Evolutionary conservation across 2,113 vertebrate genomes (phyloP).

Genomic region (Laticauda laticaudata): DNA sequence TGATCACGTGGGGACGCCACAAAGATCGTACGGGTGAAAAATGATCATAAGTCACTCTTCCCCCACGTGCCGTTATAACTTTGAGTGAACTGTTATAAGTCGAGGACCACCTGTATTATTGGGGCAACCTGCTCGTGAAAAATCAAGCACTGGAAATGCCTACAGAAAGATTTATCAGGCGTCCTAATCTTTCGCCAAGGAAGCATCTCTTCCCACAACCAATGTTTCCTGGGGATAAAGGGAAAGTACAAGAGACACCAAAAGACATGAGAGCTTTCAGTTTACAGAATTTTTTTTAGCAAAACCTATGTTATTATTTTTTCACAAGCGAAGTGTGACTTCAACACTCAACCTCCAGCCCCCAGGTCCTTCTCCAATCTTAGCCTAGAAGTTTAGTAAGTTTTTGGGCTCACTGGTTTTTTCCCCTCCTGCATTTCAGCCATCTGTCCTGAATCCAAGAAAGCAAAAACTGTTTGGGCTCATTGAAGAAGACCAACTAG

Average conservation of each 20-base stretch:
- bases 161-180: slow-evolving; percentile 14
- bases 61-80: too few relatives aligned
- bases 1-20: too few relatives aligned
- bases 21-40: too few relatives aligned
- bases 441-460: slow-evolving; percentile 41
- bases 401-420: slow-evolving; percentile 5
- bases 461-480: slow-evolving; percentile 20
- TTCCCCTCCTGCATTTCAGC: slow-evolving; percentile 25
- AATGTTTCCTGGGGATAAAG: slow-evolving; percentile 45
- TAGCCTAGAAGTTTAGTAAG: not conserved
- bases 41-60: too few relatives aligned
- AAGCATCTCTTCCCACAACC: slow-evolving; percentile 4
- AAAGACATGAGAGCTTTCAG: slow-evolving; percentile 34
- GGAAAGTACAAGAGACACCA: slow-evolving; percentile 23
- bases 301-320: slow-evolving; percentile 55
- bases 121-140: not conserved
- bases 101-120: too few relatives aligned
- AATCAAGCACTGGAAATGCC: not conserved
- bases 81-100: too few relatives aligned
- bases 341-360: slow-evolving; percentile 57
- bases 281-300: slow-evolving; percentile 24
- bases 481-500: slow-evolving; percentile 36
- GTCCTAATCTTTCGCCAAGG: slow-evolving; percentile 26
- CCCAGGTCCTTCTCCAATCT: slow-evolving; percentile 39
- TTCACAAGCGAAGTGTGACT: slow-evolving; percentile 56